Evolutionary conservation across 2,113 vertebrate genomes (phyloP), one percentile per base, ranked within the genome.

Genomic region (Bucco capensis): DNA sequence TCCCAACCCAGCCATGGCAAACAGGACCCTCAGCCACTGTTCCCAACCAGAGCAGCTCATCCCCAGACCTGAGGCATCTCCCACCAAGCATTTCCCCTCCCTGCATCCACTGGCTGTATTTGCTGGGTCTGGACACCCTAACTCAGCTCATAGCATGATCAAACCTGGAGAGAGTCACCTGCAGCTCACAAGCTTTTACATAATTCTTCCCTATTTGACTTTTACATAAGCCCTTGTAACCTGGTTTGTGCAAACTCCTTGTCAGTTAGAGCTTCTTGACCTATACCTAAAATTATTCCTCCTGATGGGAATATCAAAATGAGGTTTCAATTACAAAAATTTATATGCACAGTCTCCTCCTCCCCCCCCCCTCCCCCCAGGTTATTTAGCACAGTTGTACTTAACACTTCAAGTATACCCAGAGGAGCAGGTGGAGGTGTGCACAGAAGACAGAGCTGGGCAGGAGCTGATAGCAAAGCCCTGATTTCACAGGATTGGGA

Each of bases 221-320:
- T 96, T 95, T 37, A 92, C 64, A 35, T 2, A 73, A 88, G 76
- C 66, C 58, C 83, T 62, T 5, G 2, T 44, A 96, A 89, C 97
- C 97, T 38, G 96, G 70, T 97, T 97, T 96, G 94, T 30, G 65
- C 77, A 84, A 83, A 42, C 90, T 82, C 88, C 21, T 14, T 53
- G 35, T 37, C 42, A 19, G 67, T 11, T 19, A 75, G 72, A 40
- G 56, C 93, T 97, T 62, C 87, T 37, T 93, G 96, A 97, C 96
- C 97, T 95, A 93, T 4, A 92, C 95, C 94, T 96, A 96, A 95
- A 97, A 97, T 97, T 93, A 94, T 24, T 92, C 86, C 94, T 94
- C 94, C 92, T 56, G 38, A 22, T 58, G 96, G 95, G 96, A 96
- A 94, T 94, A 94, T n/a, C 94, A 83, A 91, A 97, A 94, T 51